Percentiles rank a stretch among this genome's conserved stretches.
Conservation (phyloP, 2,888 invertebrate species). For the Troilus luridus region DNA sequence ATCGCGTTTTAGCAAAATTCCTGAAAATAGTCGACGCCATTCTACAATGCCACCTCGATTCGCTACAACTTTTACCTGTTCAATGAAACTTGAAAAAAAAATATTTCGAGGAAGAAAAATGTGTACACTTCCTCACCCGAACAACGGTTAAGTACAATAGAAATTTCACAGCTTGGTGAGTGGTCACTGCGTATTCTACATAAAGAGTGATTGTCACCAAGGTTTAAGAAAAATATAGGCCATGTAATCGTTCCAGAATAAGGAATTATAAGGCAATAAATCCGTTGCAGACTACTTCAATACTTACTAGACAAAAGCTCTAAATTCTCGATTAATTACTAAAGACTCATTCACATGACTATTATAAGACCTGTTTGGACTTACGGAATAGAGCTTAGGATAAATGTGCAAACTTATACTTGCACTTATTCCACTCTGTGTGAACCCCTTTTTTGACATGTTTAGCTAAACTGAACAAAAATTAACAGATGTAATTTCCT, state of each 20-base stretch:
- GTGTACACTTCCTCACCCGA: not conserved
- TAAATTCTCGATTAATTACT: no score
- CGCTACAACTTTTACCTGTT: not conserved
- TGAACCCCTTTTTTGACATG: no score
- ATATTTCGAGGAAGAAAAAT: not conserved
- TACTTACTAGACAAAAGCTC: not conserved
- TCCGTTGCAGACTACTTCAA: not conserved
- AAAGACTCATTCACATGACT: no score
- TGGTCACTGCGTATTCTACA: not conserved
- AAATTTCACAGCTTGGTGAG: conserved; percentile 8
- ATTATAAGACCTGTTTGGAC: no score
- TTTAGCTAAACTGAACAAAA: no score
- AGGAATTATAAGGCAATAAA: no score
- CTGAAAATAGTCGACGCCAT: not conserved
- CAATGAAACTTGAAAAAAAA: not conserved
- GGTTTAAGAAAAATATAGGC: not conserved
- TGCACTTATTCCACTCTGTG: no score
- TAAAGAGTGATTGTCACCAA: not conserved
- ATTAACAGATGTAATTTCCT: no score
- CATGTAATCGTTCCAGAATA: not conserved
- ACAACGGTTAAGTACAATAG: not conserved
- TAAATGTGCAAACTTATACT: no score
- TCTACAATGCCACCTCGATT: not conserved
- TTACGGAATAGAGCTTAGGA: no score
- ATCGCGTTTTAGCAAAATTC: not conserved